phyloP scores from a whole-genome alignment of 2,888 invertebrate species.

The Aleiodes leptofemur region DNA sequence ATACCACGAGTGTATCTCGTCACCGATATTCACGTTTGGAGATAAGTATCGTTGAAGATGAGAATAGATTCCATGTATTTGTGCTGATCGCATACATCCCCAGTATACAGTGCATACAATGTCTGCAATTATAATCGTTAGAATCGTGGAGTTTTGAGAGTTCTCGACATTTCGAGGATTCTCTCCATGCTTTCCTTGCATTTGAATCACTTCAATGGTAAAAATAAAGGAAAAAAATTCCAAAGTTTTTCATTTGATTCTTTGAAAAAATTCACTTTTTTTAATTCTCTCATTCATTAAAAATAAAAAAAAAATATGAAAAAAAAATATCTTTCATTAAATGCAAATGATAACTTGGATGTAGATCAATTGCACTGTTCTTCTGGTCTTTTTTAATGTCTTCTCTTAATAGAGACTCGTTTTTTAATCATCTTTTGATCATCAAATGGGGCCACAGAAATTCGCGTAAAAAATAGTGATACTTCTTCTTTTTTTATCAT shows the following conservation, averaged over 20 bases:
- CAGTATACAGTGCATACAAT: constrained; percentile 32
- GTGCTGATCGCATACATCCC: constrained; percentile 24
- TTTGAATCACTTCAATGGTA: background rate
- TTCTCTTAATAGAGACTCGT: background rate
- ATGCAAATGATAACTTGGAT: too few relatives aligned
- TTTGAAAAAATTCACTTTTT: constrained; percentile 8
- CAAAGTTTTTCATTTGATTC: constrained; percentile 13
- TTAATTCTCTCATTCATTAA: background rate
- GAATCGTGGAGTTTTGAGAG: background rate
- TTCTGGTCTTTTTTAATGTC: background rate
- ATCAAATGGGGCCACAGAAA: background rate
- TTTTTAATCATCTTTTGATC: constrained; percentile 6
- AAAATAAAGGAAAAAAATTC: background rate
- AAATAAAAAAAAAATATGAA: too few relatives aligned
- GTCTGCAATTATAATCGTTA: constrained; percentile 52
- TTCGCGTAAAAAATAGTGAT: too few relatives aligned
- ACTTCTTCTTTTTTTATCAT: too few relatives aligned
- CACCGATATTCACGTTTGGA: constrained; percentile 30
- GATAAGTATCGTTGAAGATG: constrained; percentile 42
- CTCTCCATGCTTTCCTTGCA: background rate
- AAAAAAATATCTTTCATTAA: too few relatives aligned
- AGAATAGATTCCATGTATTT: constrained; percentile 27
- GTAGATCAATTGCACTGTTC: background rate
- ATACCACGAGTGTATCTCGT: constrained; percentile 29
- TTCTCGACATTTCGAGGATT: background rate